Evolutionary conservation across 1,140 invertebrate genomes (phyloP), one percentile per base, ranked within the genome.

Genomic region (Aphidius ervi): DNA sequence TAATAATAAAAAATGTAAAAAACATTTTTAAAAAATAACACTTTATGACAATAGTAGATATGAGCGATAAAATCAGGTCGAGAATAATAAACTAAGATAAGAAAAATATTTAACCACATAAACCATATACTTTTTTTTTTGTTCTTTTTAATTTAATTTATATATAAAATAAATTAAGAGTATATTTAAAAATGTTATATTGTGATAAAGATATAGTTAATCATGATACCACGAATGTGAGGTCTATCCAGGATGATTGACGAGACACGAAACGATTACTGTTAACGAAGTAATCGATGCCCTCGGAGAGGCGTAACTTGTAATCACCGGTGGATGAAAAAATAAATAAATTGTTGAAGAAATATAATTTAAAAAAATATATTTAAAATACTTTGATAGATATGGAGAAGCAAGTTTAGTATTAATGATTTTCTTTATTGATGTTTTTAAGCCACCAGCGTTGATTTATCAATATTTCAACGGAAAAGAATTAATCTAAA

Each of bases 201-300:
- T 23, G 1, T 23, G 23, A 23, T 23, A 23, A 23, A 10, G 4
- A 45, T 43, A n/a, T 23, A 9, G 16, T 41, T 40, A 31, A 58
- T 58, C 46, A 47, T 40, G 59, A 61, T 61, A 61, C 56, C 46
- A 46, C 48, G 40, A 62, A 62, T 55, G 55, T 62, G 55, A 62
- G 60, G 2, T 7, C 41, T 59, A 54, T 54, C 40, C 9, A 31
- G 47, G 55, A 8, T 62, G 55, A 62, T 62, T 62, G 60, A 62
- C 60, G 60, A 62, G 60, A 62, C 60, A 46, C 52, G 47, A 47
- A 62, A 47, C 60, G 60, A 62, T 62, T 62, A 52, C 60, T n/a
- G 47, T 47, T 62, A 62, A 62, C 60, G 55, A 62, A 62, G 60
- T 55, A 62, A 62, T 62, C 55, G 60, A 62, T 57, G 47, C 55